Evolutionary conservation across 2,888 invertebrate species (phyloP).

Genomic region (Agonopterix heracliana): DNA sequence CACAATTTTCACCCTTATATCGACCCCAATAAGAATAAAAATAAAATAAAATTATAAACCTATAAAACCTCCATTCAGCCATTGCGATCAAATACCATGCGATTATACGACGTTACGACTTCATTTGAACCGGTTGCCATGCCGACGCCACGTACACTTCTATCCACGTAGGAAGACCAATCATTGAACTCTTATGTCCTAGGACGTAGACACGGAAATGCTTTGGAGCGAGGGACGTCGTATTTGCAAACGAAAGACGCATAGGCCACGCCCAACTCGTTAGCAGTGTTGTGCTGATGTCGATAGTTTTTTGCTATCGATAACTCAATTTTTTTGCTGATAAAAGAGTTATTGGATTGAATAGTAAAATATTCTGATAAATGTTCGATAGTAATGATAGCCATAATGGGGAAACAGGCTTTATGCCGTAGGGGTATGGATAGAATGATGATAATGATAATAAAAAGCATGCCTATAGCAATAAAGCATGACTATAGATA

Average conservation of each 20-base stretch:
- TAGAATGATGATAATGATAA: no score
- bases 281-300: conserved; percentile 28
- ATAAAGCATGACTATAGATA: no score
- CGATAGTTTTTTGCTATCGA: conserved; percentile 16
- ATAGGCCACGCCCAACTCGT: conserved; percentile 28
- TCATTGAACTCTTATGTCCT: no score
- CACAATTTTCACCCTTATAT: no score
- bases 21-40: background rate
- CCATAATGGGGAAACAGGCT: no score
- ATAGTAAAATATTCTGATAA: no score
- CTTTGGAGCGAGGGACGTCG: no score
- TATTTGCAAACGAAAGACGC: background rate
- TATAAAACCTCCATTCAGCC: conserved; percentile 1
- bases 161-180: no score
- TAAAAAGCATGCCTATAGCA: no score
- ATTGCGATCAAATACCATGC: background rate
- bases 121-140: conserved; percentile 23
- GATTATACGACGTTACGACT: conserved; percentile 12
- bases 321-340: background rate
- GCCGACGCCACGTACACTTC: conserved; percentile 26
- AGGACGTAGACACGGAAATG: no score
- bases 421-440: no score
- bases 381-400: no score
- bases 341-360: background rate
- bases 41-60: conserved; percentile 9